Evolutionary conservation across 2,797 vertebrate genomes (phyloP).

Genomic region (Paramormyrops hopkinsi): DNA sequence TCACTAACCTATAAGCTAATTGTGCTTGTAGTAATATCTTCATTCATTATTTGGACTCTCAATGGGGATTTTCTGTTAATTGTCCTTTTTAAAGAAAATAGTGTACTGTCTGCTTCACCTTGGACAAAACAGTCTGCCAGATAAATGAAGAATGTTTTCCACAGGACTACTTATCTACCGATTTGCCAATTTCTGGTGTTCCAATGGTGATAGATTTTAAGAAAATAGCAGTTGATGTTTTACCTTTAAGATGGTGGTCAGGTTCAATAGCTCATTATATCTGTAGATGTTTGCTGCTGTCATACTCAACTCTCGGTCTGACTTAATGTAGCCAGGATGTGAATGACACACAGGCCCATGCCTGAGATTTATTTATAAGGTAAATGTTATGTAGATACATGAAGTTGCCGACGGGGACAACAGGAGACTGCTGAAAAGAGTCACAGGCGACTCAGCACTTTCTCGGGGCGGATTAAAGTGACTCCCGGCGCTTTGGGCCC

Average conservation of each 20-base stretch:
- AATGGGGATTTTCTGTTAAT: neutral
- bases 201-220: neutral
- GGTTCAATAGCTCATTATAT: neutral
- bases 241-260: neutral
- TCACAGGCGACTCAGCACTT: conserved; percentile 6
- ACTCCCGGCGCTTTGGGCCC: neutral
- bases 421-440: conserved; percentile 15
- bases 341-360: neutral
- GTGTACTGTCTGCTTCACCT: neutral
- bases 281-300: neutral
- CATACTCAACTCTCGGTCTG: neutral
- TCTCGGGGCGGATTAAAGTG: neutral
- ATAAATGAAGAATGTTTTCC: neutral
- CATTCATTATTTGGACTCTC: neutral
- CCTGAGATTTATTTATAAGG: neutral
- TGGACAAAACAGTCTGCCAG: neutral
- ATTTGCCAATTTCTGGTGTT: neutral
- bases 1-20: neutral
- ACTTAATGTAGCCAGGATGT: neutral
- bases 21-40: neutral
- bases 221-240: neutral
- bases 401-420: neutral
- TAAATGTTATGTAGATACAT: neutral
- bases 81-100: neutral
- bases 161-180: neutral